phyloP scores from a whole-genome alignment of 64 coral and sea anemone genomes.

The Stichodactyla helianthus region DNA sequence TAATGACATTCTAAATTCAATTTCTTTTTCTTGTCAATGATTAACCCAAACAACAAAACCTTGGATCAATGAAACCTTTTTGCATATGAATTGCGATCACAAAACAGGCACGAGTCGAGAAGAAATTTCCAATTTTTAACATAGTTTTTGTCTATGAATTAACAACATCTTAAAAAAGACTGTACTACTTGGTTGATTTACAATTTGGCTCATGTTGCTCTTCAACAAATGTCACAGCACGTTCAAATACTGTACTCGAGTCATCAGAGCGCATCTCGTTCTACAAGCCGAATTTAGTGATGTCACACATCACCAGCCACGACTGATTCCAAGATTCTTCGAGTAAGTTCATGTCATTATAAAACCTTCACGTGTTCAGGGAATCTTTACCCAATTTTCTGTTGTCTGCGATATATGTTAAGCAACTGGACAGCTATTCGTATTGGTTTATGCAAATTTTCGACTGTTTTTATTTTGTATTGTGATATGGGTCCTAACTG shows the following conservation, averaged over 20 bases:
- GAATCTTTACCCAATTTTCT: neutral
- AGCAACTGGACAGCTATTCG: neutral
- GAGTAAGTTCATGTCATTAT: neutral
- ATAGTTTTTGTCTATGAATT: neutral
- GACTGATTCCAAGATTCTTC: neutral
- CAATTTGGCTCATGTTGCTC: neutral
- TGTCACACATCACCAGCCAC: neutral
- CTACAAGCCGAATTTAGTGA: neutral
- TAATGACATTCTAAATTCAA: neutral
- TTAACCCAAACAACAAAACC: neutral
- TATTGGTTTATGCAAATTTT: conserved; percentile 8
- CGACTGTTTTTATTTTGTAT: neutral
- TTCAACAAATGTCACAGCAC: neutral
- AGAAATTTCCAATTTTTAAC: neutral
- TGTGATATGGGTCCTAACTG: conserved; percentile 1
- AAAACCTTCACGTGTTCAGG: neutral
- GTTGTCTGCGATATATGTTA: neutral
- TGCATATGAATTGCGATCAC: too few relatives aligned
- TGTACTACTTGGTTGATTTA: neutral
- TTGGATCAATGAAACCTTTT: too few relatives aligned
- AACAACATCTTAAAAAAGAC: neutral
- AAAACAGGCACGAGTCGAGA: too few relatives aligned
- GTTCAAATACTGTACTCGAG: neutral
- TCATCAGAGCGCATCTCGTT: neutral
- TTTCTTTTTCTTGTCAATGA: neutral